phyloP scores from a whole-genome alignment of 2,113 vertebrate species.

The Lycaon pictus region DNA sequence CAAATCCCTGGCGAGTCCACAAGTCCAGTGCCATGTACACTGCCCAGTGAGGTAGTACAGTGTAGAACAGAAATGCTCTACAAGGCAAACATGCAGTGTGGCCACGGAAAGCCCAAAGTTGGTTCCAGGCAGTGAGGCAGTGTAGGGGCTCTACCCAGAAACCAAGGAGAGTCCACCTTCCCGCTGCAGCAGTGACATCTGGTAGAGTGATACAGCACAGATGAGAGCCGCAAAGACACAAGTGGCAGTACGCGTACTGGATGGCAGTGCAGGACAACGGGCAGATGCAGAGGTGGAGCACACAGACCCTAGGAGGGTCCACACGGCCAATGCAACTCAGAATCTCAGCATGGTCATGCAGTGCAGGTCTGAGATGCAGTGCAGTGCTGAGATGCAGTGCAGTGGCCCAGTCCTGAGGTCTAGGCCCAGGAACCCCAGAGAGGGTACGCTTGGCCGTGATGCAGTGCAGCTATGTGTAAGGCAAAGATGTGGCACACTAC shows the following conservation, averaged over 20 bases:
- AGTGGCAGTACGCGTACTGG: background rate
- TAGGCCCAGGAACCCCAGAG: background rate
- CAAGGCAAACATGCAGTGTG: background rate
- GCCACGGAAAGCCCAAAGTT: background rate
- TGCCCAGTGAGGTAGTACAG: background rate
- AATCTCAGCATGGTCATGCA: too few relatives aligned
- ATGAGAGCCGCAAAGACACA: background rate
- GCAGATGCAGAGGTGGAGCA: background rate
- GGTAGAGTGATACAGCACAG: background rate
- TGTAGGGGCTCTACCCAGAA: background rate
- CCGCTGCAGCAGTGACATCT: background rate
- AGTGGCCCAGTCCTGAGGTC: background rate
- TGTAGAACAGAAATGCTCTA: background rate
- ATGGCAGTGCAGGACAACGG: accelerated
- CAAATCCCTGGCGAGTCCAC: background rate
- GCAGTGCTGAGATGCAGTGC: too few relatives aligned
- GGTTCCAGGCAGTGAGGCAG: background rate
- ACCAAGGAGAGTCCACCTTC: background rate
- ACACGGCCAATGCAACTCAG: accelerated
- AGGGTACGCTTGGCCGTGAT: accelerated
- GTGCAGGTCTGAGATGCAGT: background rate
- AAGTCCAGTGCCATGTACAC: background rate
- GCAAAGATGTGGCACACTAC: background rate
- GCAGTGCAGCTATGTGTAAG: background rate
- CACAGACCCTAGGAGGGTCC: background rate